Percentiles rank a stretch among this genome's conserved stretches.
Evolutionary conservation across 30 jellyfish, hydroid and myxozoan species (phyloP).

Genomic region (Clytia hemisphaerica): DNA sequence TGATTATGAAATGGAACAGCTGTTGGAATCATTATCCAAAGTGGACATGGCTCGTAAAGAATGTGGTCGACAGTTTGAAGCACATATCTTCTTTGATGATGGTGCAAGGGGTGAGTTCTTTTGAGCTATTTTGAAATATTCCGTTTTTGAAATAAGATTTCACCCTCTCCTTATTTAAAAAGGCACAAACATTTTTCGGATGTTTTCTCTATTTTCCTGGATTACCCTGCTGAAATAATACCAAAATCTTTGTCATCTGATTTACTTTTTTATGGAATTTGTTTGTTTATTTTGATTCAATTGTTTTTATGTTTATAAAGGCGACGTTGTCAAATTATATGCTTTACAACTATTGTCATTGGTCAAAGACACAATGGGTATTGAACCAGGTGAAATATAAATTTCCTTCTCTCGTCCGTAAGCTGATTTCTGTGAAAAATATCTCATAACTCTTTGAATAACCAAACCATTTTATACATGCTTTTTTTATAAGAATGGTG

Average conservation of each 20-base stretch:
- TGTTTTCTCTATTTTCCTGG: neutral
- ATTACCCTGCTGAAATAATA: neutral
- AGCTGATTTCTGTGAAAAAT: no score
- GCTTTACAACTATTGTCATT: conserved; percentile 81
- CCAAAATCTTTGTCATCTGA: neutral
- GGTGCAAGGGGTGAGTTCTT: conserved; percentile 69
- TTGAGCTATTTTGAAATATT: neutral
- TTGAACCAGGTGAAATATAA: conserved; percentile 29
- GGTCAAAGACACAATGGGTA: conserved; percentile 48
- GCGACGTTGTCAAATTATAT: conserved; percentile 62
- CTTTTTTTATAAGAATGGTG: no score
- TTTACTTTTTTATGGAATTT: neutral
- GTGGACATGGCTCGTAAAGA: conserved; percentile 66
- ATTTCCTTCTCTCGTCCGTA: no score
- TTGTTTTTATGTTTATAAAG: neutral
- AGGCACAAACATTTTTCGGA: neutral
- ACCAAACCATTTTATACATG: no score
- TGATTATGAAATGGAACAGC: conserved; percentile 94
- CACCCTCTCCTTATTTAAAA: neutral
- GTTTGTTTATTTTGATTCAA: neutral
- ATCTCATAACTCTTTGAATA: no score
- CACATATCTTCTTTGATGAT: conserved; percentile 79
- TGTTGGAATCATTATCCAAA: conserved; percentile 69
- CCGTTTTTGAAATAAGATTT: neutral
- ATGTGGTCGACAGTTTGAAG: conserved; percentile 63